Conservation (phyloP, 2,113 vertebrate species). For the Elgaria multicarinata region DNA sequence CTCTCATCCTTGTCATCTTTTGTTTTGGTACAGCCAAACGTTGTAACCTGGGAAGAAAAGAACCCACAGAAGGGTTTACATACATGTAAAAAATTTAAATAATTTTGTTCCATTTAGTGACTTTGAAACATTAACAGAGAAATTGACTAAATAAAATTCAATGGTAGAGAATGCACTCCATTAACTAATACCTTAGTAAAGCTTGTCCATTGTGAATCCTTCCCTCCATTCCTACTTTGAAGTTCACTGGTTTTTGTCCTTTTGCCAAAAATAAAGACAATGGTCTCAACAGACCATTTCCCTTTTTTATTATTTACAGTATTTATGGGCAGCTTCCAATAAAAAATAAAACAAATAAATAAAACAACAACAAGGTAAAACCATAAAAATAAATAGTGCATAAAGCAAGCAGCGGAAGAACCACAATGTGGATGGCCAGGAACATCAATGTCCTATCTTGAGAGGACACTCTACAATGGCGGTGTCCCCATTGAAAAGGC, state of each 20-base stretch:
- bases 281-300: neutral
- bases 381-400: neutral
- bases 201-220: neutral
- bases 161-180: neutral
- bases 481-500: neutral
- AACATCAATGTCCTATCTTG: neutral
- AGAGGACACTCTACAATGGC: neutral
- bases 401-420: neutral
- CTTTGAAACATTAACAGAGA: neutral
- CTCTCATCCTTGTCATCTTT: slow-evolving; percentile 84
- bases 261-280: neutral
- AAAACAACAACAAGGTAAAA: neutral
- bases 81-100: slow-evolving; percentile 4
- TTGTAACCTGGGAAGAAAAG: slow-evolving; percentile 74
- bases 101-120: neutral
- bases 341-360: neutral
- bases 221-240: neutral
- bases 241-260: neutral
- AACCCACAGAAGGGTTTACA: slow-evolving; percentile 12
- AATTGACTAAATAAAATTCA: neutral
- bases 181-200: neutral
- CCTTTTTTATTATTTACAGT: neutral
- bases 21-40: slow-evolving; percentile 86
- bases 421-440: neutral
- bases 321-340: neutral